Conservation (phyloP, 2,113 vertebrate genomes). For the Eulacestoma nigropectus region DNA sequence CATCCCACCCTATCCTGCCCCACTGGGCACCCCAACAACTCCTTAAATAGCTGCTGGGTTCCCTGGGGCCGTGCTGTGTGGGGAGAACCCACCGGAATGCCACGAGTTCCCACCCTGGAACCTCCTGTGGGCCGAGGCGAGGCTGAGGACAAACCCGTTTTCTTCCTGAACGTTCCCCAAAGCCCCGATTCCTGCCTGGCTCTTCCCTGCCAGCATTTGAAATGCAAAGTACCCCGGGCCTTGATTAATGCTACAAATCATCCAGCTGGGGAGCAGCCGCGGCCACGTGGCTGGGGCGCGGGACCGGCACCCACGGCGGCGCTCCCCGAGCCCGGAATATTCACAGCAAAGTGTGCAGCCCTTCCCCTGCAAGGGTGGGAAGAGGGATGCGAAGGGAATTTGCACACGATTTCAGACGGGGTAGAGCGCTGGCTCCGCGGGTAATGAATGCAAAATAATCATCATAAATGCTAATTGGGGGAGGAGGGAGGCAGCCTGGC, state of each 20-base stretch:
- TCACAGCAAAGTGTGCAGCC: neutral
- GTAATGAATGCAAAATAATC: neutral
- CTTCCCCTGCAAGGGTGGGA: neutral
- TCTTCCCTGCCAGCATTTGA: neutral
- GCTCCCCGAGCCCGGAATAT: neutral
- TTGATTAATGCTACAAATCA: constrained; percentile 13
- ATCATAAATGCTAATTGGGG: neutral
- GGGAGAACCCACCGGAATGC: accelerated
- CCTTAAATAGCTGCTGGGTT: neutral
- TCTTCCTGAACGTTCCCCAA: neutral
- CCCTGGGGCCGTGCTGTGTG: accelerated
- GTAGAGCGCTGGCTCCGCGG: neutral
- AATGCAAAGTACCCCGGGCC: neutral
- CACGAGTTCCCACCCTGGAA: accelerated
- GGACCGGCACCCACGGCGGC: neutral
- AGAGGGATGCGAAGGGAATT: neutral
- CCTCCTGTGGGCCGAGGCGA: accelerated
- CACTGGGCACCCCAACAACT: neutral
- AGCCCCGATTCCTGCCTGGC: neutral
- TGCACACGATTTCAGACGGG: neutral
- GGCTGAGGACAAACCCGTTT: neutral
- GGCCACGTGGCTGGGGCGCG: neutral
- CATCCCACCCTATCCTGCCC: neutral
- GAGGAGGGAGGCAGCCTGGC: neutral
- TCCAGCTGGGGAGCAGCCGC: neutral